Conservation (phyloP, 2,113 vertebrate genomes). For the Notothenia coriiceps region DNA sequence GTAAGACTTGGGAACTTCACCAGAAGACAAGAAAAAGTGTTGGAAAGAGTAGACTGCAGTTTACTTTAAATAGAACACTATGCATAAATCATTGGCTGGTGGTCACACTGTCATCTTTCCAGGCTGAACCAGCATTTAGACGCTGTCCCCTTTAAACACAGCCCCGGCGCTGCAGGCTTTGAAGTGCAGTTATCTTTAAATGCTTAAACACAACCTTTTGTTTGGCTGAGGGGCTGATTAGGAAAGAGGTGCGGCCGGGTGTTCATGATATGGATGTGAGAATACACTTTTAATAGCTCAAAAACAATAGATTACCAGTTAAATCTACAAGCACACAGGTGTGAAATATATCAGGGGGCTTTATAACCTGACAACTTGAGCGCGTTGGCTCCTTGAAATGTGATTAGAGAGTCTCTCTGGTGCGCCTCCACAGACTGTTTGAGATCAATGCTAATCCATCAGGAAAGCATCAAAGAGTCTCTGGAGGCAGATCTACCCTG, state of each 20-base stretch:
- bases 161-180: background rate
- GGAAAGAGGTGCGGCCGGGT: slow-evolving; percentile 13
- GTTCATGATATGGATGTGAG: slow-evolving; percentile 1
- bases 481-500: slow-evolving; percentile 43
- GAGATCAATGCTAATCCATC: slow-evolving; percentile 63
- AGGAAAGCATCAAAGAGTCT: slow-evolving; percentile 62
- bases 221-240: slow-evolving; percentile 25
- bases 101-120: slow-evolving; percentile 27
- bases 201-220: slow-evolving; percentile 45
- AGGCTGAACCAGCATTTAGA: slow-evolving; percentile 22
- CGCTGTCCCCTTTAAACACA: slow-evolving; percentile 28
- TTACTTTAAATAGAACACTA: slow-evolving; percentile 11
- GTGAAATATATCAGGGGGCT: background rate
- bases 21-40: background rate
- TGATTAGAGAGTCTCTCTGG: slow-evolving; percentile 36
- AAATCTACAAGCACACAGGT: background rate
- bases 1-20: background rate
- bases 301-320: slow-evolving; percentile 19
- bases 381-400: slow-evolving; percentile 26
- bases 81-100: background rate
- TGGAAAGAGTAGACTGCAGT: slow-evolving; percentile 2
- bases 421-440: slow-evolving; percentile 2
- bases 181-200: slow-evolving; percentile 41
- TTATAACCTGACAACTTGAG: background rate
- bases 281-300: background rate